Percentiles rank a stretch among this genome's conserved stretches.
phyloP scores from a whole-genome alignment of 2,113 vertebrate genomes.

The Mormoops blainvillei region DNA sequence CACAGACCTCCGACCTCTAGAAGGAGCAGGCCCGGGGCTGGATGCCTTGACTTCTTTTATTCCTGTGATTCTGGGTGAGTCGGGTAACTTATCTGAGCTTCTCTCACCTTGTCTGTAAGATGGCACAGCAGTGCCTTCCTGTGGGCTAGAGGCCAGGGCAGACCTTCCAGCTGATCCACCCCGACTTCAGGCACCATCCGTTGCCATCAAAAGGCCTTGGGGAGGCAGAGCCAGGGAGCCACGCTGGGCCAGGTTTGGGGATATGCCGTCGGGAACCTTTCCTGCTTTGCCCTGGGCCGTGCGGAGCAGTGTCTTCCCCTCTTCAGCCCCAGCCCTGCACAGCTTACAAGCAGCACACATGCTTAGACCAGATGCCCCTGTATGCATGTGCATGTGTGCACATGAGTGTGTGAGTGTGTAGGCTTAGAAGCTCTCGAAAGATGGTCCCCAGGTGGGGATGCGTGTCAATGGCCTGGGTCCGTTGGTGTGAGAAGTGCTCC shows the following conservation, averaged over 20 bases:
- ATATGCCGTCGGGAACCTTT: rapidly evolving
- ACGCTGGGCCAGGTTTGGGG: not conserved
- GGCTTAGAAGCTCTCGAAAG: not conserved
- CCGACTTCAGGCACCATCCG: not conserved
- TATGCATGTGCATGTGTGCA: not conserved
- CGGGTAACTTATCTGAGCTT: not conserved
- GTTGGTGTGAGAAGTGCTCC: not conserved
- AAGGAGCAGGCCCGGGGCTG: not conserved
- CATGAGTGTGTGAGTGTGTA: too few relatives aligned
- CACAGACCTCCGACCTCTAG: not conserved
- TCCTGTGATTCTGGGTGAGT: not conserved
- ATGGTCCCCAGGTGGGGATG: not conserved
- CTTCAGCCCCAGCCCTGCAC: not conserved
- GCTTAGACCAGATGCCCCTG: not conserved
- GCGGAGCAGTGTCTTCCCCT: not conserved
- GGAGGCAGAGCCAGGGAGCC: not conserved
- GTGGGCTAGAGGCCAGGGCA: not conserved
- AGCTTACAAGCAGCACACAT: not conserved
- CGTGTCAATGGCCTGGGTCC: not conserved
- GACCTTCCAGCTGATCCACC: not conserved
- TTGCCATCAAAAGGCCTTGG: not conserved
- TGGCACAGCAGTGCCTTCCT: not conserved
- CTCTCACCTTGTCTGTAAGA: not conserved
- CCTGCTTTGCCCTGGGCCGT: not conserved
- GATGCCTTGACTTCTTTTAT: not conserved